Evolutionary conservation across 2,797 vertebrate species (phyloP).

Genomic region (Eremophila alpestris): DNA sequence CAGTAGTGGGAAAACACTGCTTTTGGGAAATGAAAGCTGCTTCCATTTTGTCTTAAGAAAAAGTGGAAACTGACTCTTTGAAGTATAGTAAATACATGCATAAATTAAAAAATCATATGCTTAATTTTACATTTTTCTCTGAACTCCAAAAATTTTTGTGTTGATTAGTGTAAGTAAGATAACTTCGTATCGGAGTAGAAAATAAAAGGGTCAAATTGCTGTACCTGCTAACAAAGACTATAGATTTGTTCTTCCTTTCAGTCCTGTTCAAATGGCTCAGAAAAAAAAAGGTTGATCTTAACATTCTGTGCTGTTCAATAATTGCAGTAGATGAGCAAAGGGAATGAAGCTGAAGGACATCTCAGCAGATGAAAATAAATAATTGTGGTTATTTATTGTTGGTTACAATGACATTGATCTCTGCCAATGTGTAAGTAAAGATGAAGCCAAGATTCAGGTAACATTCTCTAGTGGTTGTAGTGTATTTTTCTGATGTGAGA

Average conservation of each 20-base stretch:
- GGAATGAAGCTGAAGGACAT: neutral
- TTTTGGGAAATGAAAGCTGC: neutral
- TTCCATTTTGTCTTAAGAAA: neutral
- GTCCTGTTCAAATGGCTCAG: neutral
- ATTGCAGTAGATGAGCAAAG: neutral
- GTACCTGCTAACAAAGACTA: neutral
- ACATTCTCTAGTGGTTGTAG: neutral
- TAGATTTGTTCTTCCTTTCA: neutral
- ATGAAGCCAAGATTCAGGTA: neutral
- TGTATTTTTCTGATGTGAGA: too few relatives aligned
- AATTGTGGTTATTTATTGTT: neutral
- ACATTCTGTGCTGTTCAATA: neutral
- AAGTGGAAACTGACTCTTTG: neutral
- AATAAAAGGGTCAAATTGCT: neutral
- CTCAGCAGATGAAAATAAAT: neutral
- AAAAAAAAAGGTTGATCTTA: neutral
- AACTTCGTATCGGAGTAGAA: neutral
- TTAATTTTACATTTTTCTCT: neutral
- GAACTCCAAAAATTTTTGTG: neutral
- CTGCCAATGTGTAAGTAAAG: neutral
- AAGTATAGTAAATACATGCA: neutral
- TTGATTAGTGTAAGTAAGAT: neutral
- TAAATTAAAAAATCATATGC: neutral
- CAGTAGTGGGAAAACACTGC: neutral
- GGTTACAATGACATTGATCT: neutral